phyloP scores from a whole-genome alignment of 2,113 vertebrate species.

The Phalacrocorax brasilianus region DNA sequence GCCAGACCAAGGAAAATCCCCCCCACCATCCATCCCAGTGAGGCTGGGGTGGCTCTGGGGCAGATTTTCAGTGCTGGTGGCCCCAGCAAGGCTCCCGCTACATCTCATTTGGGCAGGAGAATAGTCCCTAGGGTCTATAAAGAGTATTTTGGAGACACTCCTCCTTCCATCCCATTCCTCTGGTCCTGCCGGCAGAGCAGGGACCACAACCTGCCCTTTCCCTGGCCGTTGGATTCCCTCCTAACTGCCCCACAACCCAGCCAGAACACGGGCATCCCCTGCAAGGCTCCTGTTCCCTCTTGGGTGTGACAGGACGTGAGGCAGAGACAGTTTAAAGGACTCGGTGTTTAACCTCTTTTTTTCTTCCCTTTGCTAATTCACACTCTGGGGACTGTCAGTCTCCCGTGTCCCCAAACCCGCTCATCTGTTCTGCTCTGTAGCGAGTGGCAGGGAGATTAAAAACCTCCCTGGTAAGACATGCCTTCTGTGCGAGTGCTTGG shows the following conservation, averaged over 20 bases:
- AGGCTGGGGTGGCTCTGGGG: background rate
- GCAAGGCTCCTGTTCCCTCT: background rate
- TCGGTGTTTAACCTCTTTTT: background rate
- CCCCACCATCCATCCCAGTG: background rate
- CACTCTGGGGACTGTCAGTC: background rate
- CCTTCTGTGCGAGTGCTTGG: background rate
- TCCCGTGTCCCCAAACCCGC: background rate
- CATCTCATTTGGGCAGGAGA: background rate
- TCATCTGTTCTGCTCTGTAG: background rate
- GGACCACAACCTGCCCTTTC: background rate
- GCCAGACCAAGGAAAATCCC: background rate
- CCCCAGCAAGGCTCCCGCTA: background rate
- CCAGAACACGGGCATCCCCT: background rate
- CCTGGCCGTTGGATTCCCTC: background rate
- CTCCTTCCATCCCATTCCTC: background rate
- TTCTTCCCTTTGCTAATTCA: background rate
- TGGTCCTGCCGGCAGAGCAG: background rate
- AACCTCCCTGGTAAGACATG: background rate
- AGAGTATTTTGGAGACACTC: background rate
- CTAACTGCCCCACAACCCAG: background rate
- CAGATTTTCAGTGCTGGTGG: background rate
- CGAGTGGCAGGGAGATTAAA: background rate
- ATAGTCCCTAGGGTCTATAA: background rate
- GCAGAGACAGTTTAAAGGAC: background rate
- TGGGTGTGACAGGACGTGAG: background rate